phyloP scores from a whole-genome alignment of 2,797 vertebrate species.

The Galaxias olidus region DNA sequence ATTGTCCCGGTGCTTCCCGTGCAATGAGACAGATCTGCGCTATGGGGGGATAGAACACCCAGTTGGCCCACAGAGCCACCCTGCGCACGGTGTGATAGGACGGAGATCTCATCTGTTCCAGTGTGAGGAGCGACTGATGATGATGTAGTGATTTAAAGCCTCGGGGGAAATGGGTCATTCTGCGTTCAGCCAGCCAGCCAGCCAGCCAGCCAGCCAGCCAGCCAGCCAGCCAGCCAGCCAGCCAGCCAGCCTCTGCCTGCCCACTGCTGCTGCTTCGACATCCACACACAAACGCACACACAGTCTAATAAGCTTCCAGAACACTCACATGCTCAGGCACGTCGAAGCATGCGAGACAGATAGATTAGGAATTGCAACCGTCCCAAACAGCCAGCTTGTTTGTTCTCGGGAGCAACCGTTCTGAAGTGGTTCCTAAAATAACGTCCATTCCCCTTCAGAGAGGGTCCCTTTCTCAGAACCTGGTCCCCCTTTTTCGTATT shows the following conservation, averaged over 20 bases:
- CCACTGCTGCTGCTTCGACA: background rate
- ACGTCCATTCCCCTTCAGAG: too few species aligned
- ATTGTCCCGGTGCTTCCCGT: too few species aligned
- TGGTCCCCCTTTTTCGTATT: too few species aligned
- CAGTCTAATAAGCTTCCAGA: conserved; percentile 28
- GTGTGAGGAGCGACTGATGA: conserved; percentile 72
- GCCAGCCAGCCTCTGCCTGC: too few species aligned
- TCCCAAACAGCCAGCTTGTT: conserved; percentile 32
- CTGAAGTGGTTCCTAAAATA: too few species aligned
- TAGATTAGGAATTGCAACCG: conserved; percentile 22
- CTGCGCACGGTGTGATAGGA: conserved; percentile 39
- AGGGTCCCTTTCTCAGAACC: too few species aligned
- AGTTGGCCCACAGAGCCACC: background rate
- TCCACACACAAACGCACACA: background rate
- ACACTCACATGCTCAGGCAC: conserved; percentile 50
- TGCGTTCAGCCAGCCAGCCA: conserved; percentile 68
- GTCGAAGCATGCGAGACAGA: conserved; percentile 30
- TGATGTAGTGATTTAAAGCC: conserved; percentile 77
- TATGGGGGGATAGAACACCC: background rate
- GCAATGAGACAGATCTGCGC: too few species aligned
- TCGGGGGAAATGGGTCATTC: conserved; percentile 76
- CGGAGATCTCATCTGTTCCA: conserved; percentile 73
- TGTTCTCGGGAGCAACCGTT: too few species aligned
- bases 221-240: too few species aligned
- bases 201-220: conserved; percentile 10